phyloP scores from a whole-genome alignment of 2,113 vertebrate genomes.

The Neodon shergylaensis region DNA sequence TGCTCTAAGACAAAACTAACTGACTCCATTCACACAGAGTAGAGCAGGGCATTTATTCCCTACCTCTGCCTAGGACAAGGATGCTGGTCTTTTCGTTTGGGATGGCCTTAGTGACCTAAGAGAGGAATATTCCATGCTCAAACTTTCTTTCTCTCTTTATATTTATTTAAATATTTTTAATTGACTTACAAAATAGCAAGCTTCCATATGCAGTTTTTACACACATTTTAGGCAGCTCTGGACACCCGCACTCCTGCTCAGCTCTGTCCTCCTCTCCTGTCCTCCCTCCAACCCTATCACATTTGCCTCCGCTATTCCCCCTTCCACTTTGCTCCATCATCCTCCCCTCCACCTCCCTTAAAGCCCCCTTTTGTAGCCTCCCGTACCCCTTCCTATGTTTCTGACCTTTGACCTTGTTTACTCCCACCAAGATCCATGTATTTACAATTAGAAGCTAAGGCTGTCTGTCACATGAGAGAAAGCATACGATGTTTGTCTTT shows the following conservation, averaged over 20 bases:
- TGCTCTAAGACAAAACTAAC: background rate
- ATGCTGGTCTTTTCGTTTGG: background rate
- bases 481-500: background rate
- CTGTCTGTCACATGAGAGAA: background rate
- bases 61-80: background rate
- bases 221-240: background rate
- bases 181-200: background rate
- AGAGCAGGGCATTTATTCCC: background rate
- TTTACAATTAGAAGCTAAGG: background rate
- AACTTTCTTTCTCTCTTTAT: background rate
- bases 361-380: background rate
- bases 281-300: background rate
- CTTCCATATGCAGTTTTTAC: background rate
- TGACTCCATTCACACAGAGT: background rate
- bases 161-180: background rate
- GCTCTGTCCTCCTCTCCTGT: background rate
- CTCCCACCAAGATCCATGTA: background rate
- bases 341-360: background rate
- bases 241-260: background rate
- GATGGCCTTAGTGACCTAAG: background rate
- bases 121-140: background rate
- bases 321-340: background rate
- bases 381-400: background rate
- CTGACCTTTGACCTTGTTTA: background rate
- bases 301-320: background rate